Evolutionary conservation across 2,113 vertebrate genomes (phyloP), one percentile per base, ranked within the genome.

Genomic region (Passer domesticus): DNA sequence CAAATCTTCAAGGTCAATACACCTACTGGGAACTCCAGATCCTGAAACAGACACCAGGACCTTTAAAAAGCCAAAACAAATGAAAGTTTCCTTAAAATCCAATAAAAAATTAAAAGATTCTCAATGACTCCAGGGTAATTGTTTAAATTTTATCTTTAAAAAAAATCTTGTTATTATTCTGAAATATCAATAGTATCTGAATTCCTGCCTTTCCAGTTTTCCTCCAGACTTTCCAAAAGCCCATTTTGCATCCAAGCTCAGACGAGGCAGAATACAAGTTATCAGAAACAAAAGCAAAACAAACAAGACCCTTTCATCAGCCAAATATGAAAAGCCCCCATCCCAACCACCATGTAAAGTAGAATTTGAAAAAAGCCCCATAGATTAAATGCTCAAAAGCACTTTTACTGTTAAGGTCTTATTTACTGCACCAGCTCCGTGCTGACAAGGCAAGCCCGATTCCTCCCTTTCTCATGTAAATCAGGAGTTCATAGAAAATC

Each of bases 381-480:
- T 20, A 78, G 68, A 90, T 81, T 86, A 64, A 81, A 88, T 63
- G 83, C 73, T 94, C 11, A 5, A 95, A 90, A 81, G 90, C 37
- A 3, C 56, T 89, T 95, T 70, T 84, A 75, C 60, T 75, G 83
- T 81, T 83, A 94, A 90, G 85, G 72, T 77, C 87, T 88, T 86
- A 92, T 95, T 92, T 87, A 95, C 70, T 52, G 73, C 83, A 43
- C 33, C 59, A 66, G 84, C 90, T 83, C 79, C 0, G 1, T 63
- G 88, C 94, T 92, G 95, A 92, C 19, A 2, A 60, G 41, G 85
- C 83, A 86, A 78, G 84, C 33, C 91, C 15, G 44, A 77, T 83
- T 92, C 95, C 96, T 88, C 92, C 92, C 56, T 95, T 95, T 95
- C 92, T 95, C 80, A 96, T 94, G 95, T 89, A 96, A 95, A 97